Base-by-base conservation (phyloP, 2,888 invertebrate genomes). In the Drosophila picticornis region DNA sequence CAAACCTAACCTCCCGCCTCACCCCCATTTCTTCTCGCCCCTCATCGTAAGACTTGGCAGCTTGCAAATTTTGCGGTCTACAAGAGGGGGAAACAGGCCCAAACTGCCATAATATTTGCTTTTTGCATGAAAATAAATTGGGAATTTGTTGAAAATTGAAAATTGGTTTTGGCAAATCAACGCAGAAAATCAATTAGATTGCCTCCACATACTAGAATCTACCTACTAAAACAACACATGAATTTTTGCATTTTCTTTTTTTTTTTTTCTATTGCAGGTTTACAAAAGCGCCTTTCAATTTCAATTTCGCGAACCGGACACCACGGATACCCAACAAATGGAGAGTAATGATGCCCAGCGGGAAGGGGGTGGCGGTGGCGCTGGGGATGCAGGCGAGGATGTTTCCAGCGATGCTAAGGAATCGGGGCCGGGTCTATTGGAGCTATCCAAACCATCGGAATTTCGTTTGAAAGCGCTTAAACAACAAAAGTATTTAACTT, bases 391-490 rank as follows among this genome's bases (percentile, higher is more conserved):
- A 22, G 80, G 77, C 48, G 83, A 81, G 52, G 83, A 82, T 77
- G 67, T 78, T 57, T 83, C 84, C 52, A 84, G 80, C 51, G 84
- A 85, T 55, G 77, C 82, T 59, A 92, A 90, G 75, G 90, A 91
- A 66, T 88, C 87, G 48, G 87, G 81, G 3, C 91, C 90, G 55
- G 92, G 93, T 59, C 83, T 93, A 67, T 84, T 93, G 74, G 93
- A 93, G 78, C 91, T 92, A 69, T 91, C 93, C 60, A 92, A 90
- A 75, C 93, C 93, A 75, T 93, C 93, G 70, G 93, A 93, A 88
- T 92, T 93, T 85, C 92, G 93, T 78, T 90, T 92, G 81, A 92
- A 90, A 84, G 93, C 93, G 72, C 91, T 92, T 77, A 92, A 92
- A 84, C 92, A 92, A 72, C 91, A 93, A 91, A 92, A 91, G 92